Evolutionary conservation across 2,797 vertebrate genomes (phyloP).

Genomic region (Pelobates cultripes): DNA sequence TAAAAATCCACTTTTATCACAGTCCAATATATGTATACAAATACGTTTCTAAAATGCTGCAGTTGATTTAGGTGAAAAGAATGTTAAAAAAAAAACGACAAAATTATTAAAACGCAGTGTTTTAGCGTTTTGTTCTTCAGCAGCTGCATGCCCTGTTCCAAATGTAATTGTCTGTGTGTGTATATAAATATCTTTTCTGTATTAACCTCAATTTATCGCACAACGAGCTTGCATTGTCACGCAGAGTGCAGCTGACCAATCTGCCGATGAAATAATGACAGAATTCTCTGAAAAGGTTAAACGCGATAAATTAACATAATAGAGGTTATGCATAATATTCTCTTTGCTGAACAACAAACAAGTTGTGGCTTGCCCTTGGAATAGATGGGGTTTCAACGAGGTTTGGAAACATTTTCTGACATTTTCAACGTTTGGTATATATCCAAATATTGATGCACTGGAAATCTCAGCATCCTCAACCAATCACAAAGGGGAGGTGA

Average conservation of each 20-base stretch:
- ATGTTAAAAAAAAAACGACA: neutral
- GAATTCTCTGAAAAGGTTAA: slow-evolving; percentile 5
- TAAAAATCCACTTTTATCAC: no score
- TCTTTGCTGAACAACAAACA: neutral
- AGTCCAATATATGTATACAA: no score
- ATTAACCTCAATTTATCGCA: neutral
- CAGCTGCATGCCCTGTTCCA: neutral
- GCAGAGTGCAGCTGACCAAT: neutral
- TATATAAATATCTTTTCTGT: neutral
- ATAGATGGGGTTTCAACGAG: neutral
- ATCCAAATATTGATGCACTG: no score
- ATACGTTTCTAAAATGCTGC: no score
- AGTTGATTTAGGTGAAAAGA: no score
- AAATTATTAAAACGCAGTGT: no score
- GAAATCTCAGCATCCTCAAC: no score
- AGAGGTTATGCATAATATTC: slow-evolving; percentile 4
- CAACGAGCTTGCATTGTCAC: neutral
- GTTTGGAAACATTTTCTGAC: neutral
- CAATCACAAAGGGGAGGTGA: no score
- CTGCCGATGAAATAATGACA: neutral
- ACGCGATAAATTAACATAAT: neutral
- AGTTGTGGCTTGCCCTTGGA: slow-evolving; percentile 1
- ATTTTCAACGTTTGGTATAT: no score
- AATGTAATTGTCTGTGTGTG: neutral
- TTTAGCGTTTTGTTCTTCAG: neutral